Evolutionary conservation across 2,797 vertebrate genomes (phyloP), one percentile per base, ranked within the genome.

Genomic region (Nyctibius grandis): DNA sequence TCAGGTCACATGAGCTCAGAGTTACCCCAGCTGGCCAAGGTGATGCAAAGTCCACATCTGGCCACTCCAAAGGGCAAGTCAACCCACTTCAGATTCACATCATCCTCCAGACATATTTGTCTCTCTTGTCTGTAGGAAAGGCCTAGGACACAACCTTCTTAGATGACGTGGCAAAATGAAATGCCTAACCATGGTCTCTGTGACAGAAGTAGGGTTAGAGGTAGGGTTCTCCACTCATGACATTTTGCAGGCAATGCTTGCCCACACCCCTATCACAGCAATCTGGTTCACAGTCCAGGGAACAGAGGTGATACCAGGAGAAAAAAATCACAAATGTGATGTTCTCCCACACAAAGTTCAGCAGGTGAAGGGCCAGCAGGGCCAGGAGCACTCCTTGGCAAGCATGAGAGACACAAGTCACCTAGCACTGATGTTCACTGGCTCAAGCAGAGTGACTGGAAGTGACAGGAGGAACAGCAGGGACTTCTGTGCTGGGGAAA

Each of bases 1-100:
- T 53, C 74, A 42, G 65, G 36, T 63, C 12, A 44, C 5, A 11
- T 0, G 4, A 80, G 47, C 36, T 51, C 4, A 0, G 3, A 48
- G 29, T 31, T 38, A 73, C 31, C 8, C 22, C 45, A 40, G 64
- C 3, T 5, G 1, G n/a, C 69, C 86, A 47, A 67, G 48, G 29
- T 15, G 73, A 16, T 36, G 15, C 12, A 9, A 65, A 77, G 22
- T 28, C 73, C 68, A 21, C 1, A 1, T 3, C n/a, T 31, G 17
- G 51, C 15, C 36, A 59, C 72, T 61, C n/a, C 68, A 38, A 33
- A 74, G 22, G 36, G 7, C 56, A 54, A 44, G 17, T 54, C 64
- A 81, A 23, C 15, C 38, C 54, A 65, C 18, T 48, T 56, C 40
- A 85, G 34, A 15, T 3, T 48, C 53, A 77, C 6, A 6, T 34